phyloP scores from a whole-genome alignment of 2,888 invertebrate genomes.

The Colostygia pectinataria region DNA sequence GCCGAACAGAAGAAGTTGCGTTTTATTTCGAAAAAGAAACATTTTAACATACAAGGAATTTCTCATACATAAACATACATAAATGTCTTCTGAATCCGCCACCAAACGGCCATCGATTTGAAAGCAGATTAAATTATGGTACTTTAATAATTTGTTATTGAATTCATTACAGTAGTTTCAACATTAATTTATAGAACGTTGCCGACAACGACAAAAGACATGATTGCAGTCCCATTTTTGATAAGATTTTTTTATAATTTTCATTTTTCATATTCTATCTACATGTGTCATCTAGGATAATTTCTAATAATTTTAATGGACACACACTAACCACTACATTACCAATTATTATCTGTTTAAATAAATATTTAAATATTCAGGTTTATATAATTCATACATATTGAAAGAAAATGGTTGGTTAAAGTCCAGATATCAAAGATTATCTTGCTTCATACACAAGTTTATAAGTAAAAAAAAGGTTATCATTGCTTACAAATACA shows the following conservation, averaged over 20 bases:
- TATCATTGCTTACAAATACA: too few species aligned
- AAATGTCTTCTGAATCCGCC: constrained; percentile 6
- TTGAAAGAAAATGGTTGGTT: too few species aligned
- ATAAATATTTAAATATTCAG: too few species aligned
- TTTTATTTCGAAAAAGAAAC: constrained; percentile 59
- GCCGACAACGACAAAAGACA: constrained; percentile 17
- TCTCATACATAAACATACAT: not conserved
- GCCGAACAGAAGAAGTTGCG: constrained; percentile 46
- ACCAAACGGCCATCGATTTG: not conserved
- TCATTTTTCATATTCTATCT: constrained; percentile 45
- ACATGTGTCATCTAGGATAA: constrained; percentile 42
- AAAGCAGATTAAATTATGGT: constrained; percentile 3
- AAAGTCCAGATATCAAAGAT: too few species aligned
- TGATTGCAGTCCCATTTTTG: constrained; percentile 16
- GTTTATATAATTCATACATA: too few species aligned
- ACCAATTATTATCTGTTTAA: constrained; percentile 38
- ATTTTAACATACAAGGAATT: constrained; percentile 39
- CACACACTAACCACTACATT: constrained; percentile 54
- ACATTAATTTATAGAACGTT: constrained; percentile 16
- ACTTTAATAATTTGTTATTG: constrained; percentile 3
- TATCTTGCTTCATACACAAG: too few species aligned
- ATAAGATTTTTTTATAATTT: constrained; percentile 31
- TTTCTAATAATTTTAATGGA: constrained; percentile 52
- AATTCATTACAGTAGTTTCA: constrained; percentile 9
- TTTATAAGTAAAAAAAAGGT: too few species aligned